Percentiles rank a stretch among this genome's conserved stretches.
Evolutionary conservation across 2,797 vertebrate species (phyloP).

Genomic region (Eidolon dupreanum): DNA sequence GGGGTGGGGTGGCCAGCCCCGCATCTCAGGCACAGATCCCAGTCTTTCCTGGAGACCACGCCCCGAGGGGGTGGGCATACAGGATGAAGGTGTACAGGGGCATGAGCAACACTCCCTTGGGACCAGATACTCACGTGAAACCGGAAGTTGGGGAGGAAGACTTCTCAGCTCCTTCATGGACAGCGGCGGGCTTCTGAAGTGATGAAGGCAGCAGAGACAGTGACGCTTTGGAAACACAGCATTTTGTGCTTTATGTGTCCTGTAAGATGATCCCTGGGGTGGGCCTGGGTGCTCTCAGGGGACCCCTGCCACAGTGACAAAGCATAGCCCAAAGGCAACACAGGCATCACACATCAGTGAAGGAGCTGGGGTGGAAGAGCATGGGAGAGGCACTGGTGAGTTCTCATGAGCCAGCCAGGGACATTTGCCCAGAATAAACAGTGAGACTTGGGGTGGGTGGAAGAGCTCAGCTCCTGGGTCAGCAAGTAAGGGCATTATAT

Average conservation of each 20-base stretch:
- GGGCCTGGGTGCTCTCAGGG: not conserved
- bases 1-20: not conserved
- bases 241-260: not conserved
- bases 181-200: not conserved
- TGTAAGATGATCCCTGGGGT: not conserved
- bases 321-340: not conserved
- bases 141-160: too few species aligned
- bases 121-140: not conserved
- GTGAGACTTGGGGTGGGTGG: not conserved
- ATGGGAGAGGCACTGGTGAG: not conserved
- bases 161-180: not conserved
- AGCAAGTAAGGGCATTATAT: not conserved
- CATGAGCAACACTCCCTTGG: not conserved
- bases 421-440: not conserved
- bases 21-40: not conserved
- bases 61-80: not conserved
- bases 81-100: not conserved
- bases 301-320: not conserved
- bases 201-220: not conserved
- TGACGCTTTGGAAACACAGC: not conserved
- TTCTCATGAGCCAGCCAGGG: not conserved
- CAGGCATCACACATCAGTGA: not conserved
- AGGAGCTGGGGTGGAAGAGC: not conserved
- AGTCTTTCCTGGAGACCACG: rapidly evolving
- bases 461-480: not conserved